Conservation (phyloP, 1,140 invertebrate genomes). For the Listronotus oregonensis region DNA sequence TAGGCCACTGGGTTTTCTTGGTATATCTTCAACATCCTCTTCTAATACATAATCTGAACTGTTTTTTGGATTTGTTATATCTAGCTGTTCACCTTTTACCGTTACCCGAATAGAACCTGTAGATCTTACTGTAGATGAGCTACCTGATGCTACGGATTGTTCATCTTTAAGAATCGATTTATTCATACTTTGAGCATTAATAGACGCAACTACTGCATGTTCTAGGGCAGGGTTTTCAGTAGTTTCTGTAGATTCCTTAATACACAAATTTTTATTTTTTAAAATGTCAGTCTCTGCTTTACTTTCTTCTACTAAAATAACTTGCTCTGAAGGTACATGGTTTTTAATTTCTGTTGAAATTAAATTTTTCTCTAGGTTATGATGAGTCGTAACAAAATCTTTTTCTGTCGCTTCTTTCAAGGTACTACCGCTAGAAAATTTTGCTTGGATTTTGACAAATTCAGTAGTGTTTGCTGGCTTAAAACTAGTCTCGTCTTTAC, state of each 20-base stretch:
- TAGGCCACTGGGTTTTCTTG: neutral
- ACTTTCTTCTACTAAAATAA: conserved; percentile 19
- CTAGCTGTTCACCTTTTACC: conserved; percentile 20
- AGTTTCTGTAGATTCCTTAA: neutral
- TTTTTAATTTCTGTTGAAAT: neutral
- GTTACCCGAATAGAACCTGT: conserved; percentile 8
- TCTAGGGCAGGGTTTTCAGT: neutral
- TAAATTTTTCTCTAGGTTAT: too few species aligned
- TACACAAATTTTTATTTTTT: neutral
- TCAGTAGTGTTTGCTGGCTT: neutral
- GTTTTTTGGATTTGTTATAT: conserved; percentile 5
- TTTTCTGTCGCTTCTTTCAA: too few species aligned
- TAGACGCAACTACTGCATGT: too few species aligned
- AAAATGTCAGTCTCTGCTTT: conserved; percentile 22
- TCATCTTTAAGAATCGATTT: neutral
- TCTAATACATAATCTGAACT: neutral
- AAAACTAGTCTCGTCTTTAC: neutral
- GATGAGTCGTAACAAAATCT: too few species aligned
- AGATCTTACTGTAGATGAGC: neutral
- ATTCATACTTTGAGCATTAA: too few species aligned
- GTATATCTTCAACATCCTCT: conserved; percentile 22
- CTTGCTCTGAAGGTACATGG: conserved; percentile 5
- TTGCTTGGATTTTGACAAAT: neutral
- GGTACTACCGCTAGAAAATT: too few species aligned
- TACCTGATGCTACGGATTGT: neutral